Percentiles rank a stretch among this genome's conserved stretches.
Conservation (phyloP, 2,888 invertebrate species). For the Lissonota sp. region DNA sequence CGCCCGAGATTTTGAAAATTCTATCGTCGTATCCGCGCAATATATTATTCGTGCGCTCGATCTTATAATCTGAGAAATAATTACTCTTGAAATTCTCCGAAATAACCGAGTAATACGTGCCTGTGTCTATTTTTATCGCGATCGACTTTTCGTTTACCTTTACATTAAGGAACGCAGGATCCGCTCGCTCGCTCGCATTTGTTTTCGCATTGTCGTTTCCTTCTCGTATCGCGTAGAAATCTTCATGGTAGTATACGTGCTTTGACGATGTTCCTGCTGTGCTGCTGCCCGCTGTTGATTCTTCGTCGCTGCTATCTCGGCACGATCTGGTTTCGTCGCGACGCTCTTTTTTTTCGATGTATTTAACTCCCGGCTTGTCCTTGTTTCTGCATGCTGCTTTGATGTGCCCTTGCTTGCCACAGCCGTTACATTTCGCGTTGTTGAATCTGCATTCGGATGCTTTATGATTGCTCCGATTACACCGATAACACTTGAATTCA, state of each 20-base stretch:
- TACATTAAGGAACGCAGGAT: too few relatives aligned
- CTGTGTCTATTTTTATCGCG: too few relatives aligned
- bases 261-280: background rate
- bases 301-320: background rate
- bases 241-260: background rate
- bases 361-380: background rate
- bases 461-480: background rate
- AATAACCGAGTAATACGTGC: too few relatives aligned
- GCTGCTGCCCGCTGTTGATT: slow-evolving; percentile 10
- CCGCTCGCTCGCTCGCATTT: slow-evolving; percentile 45
- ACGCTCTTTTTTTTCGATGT: background rate
- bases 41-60: too few relatives aligned
- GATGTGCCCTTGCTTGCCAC: background rate
- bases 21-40: too few relatives aligned
- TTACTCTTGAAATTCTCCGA: too few relatives aligned
- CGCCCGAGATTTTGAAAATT: too few relatives aligned
- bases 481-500: background rate
- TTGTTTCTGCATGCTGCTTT: background rate
- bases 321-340: slow-evolving; percentile 45
- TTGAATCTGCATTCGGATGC: background rate
- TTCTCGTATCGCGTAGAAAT: background rate
- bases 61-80: too few relatives aligned
- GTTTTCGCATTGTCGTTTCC: too few relatives aligned
- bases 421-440: background rate
- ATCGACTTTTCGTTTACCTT: too few relatives aligned